Evolutionary conservation across 2,113 vertebrate genomes (phyloP), one percentile per base, ranked within the genome.

Genomic region (Diphyllodes magnificus): DNA sequence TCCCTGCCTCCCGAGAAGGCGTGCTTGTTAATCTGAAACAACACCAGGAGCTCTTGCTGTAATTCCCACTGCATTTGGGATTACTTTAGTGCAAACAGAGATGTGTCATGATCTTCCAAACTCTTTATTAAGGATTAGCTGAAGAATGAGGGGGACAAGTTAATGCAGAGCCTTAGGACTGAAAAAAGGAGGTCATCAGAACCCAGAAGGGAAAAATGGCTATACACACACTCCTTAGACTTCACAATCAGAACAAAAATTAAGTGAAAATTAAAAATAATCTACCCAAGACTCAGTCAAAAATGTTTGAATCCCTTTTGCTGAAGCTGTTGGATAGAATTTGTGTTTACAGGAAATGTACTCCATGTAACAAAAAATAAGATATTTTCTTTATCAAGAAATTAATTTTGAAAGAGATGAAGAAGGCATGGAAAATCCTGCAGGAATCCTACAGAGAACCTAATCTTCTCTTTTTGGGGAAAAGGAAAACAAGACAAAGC

Each of bases 1-100:
- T 99, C 99, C 95, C 98, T 99, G 21, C 99, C 99, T 24, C 99
- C 99, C 0, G 99, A 99, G 93, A 99, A 99, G 1, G 99, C 99
- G 2, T 99, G 98, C 95, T 99, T 99, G 97, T 99, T 99, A 90
- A 99, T 95, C 99, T 99, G 97, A 4, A 42, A 84, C 63, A 59
- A 68, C 28, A n/a, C 2, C 61, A 49, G 3, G 0, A n/a, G 25
- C 27, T 78, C 39, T 20, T 1, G 37, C 17, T 40, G 6, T 6
- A 31, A 77, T 13, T 72, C 82, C 53, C 72, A 63, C 42, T 33
- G 30, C 76, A 54, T 6, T 13, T 3, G 7, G 13, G 13, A 83
- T 60, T 23, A 23, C 17, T 30, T 8, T 7, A 37, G 2, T 64
- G 59, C 51, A 70, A 89, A 87, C 5, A 73, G 28, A 50, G 9